Evolutionary conservation across 2,797 vertebrate species (phyloP), one percentile per base, ranked within the genome.

Genomic region (Acanthornis magna): DNA sequence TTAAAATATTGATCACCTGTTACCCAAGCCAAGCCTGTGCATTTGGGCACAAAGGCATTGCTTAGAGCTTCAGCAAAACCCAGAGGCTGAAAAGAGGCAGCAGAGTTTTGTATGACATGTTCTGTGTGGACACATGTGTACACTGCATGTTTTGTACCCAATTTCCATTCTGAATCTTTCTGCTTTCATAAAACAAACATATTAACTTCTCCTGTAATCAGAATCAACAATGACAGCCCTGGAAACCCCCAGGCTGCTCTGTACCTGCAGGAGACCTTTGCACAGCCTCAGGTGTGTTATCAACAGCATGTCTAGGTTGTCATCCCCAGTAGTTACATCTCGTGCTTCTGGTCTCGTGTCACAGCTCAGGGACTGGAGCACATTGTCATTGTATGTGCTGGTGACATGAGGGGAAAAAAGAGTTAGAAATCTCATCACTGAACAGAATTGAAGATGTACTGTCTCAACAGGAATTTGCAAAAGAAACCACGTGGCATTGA

Each of bases 211-310:
- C 10, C 60, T 13, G 1, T 6, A 26, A 75, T 13, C 45, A 53
- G 45, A 45, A 32, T 13, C 43, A 71, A 2, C 36, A 73, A 1
- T 4, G 23, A 20, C 34, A 70, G 10, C 43, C 54, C 54, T 66
- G 63, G 54, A 58, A 89, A 18, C 3, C 76, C 67, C 40, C 5
- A 38, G 32, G 58, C 38, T 60, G 32, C 55, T 79, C 38, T 92
- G 92, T 96, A 99, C 98, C 98, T 98, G 97, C 80, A 99, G 92
- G 90, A 99, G 98, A 67, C 97, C 97, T 93, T 97, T 98, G 95
- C 99, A 99, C 82, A 98, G 97, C 67, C 98, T 98, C 93, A 99
- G 98, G 89, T 99, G 99, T 50, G 97, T 97, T 9, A 97, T 92
- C 57, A 99, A 79, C 57, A 98, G 97, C 30, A 68, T 83, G 65